Percentiles rank a stretch among this genome's conserved stretches.
Conservation (phyloP, 1,140 invertebrate genomes). For the Philaenus spumarius region DNA sequence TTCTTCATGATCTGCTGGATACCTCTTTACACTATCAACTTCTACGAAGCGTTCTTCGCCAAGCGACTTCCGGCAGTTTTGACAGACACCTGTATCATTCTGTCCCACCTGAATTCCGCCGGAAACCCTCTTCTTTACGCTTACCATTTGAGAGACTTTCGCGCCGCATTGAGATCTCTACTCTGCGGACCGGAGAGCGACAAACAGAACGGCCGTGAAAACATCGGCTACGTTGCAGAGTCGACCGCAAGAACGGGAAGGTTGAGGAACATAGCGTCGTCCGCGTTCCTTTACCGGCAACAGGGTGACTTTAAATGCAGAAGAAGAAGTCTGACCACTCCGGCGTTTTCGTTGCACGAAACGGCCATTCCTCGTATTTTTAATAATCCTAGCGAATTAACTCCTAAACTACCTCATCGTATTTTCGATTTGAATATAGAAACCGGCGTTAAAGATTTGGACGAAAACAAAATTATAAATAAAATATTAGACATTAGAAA, state of each 20-base stretch:
- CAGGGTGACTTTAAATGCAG: not conserved
- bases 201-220: not conserved
- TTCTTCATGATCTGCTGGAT: conserved; percentile 94
- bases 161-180: conserved; percentile 50
- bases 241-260: not conserved
- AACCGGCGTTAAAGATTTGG: not conserved
- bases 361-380: not conserved
- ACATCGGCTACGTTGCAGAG: not conserved
- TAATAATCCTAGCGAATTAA: not conserved
- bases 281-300: not conserved
- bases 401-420: not conserved
- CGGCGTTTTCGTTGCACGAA: not conserved
- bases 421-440: not conserved
- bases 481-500: not conserved
- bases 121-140: conserved; percentile 84
- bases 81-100: conserved; percentile 76
- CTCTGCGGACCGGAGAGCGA: not conserved
- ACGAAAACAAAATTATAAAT: not conserved
- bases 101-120: conserved; percentile 83
- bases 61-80: conserved; percentile 55
- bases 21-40: conserved; percentile 86
- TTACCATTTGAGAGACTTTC: conserved; percentile 81
- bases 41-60: conserved; percentile 71
- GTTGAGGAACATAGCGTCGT: not conserved
- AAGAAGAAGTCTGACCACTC: not conserved